phyloP scores from a whole-genome alignment of 2,888 invertebrate species.

The Bimastos eiseni region DNA sequence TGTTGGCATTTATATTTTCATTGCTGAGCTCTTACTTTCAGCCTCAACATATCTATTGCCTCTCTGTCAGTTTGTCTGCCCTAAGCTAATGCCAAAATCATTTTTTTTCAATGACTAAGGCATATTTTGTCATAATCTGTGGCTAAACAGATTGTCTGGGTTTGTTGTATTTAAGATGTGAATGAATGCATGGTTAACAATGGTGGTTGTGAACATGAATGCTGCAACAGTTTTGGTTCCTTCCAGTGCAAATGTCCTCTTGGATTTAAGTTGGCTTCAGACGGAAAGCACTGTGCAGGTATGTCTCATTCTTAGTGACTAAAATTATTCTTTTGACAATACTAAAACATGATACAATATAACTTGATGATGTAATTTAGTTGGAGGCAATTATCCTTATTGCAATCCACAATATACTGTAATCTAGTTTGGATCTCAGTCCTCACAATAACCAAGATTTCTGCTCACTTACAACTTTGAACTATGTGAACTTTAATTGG shows the following conservation, averaged over 20 bases:
- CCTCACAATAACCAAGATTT: too few relatives aligned
- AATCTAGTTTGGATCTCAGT: too few relatives aligned
- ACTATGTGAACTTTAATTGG: too few relatives aligned
- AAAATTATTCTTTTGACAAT: not conserved
- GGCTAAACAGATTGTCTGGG: too few relatives aligned
- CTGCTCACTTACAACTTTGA: too few relatives aligned
- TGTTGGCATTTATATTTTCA: not conserved
- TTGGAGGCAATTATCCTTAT: not conserved
- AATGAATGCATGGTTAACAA: slow-evolving; percentile 84
- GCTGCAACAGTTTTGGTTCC: slow-evolving; percentile 76
- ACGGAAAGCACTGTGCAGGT: slow-evolving; percentile 36
- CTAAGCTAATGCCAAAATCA: too few relatives aligned
- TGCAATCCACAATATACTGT: too few relatives aligned
- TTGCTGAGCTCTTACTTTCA: slow-evolving; percentile 4
- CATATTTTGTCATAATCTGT: too few relatives aligned
- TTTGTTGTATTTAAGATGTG: slow-evolving; percentile 61
- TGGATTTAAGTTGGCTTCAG: slow-evolving; percentile 68
- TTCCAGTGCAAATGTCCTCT: slow-evolving; percentile 81
- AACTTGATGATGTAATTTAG: not conserved
- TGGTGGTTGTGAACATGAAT: slow-evolving; percentile 79
- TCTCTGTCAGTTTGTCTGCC: too few relatives aligned
- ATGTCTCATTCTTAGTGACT: not conserved
- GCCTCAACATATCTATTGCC: not conserved
- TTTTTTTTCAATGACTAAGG: too few relatives aligned
- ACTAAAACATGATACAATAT: not conserved